Base-by-base conservation (phyloP, 2,113 vertebrate species). In the Zonotrichia leucophrys region DNA sequence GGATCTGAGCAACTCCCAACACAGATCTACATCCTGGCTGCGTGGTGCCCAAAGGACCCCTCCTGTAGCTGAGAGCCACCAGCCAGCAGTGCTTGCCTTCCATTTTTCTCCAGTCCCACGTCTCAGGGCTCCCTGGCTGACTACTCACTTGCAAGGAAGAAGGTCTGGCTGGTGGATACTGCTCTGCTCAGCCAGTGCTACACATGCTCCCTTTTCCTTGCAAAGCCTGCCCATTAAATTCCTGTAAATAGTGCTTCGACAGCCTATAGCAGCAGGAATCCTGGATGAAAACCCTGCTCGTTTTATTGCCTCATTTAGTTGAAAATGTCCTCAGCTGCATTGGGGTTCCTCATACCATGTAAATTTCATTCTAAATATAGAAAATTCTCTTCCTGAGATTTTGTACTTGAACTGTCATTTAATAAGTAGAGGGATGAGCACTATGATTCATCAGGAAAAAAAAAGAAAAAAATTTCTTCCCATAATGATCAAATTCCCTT, bases 351-450 rank as follows among this genome's bases (percentile, higher is more conserved):
- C 47, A 11, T 70, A 55, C 22, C n/a, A 63, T 0, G 15, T 70
- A 52, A 37, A 68, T 88, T 87, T 67, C 11, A 53, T 52, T 70
- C 82, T 90, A 93, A 92, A 95, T 64, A 78, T 31, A 92, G 93
- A 80, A 95, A 85, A 83, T 73, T 74, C 5, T 80, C 59, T 95
- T 85, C 31, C 59, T 73, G 82, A 70, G 39, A 87, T 88, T 94
- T 91, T 66, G 81, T 89, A 94, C 81, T 91, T 96, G 81, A 89
- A 84, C 42, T 74, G 75, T 82, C 78, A 92, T 85, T 91, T 63
- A 77, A 33, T 63, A 59, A 63, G 70, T 55, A 58, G 16, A 77
- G 80, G 63, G 78, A 85, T 73, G 28, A 62, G 58, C 7, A 33
- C 10, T 17, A 46, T 85, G 80, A 91, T 28, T 80, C 75, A 80